Evolutionary conservation across 2,888 invertebrate genomes (phyloP), one percentile per base, ranked within the genome.

Genomic region (Pherbina coryleti): DNA sequence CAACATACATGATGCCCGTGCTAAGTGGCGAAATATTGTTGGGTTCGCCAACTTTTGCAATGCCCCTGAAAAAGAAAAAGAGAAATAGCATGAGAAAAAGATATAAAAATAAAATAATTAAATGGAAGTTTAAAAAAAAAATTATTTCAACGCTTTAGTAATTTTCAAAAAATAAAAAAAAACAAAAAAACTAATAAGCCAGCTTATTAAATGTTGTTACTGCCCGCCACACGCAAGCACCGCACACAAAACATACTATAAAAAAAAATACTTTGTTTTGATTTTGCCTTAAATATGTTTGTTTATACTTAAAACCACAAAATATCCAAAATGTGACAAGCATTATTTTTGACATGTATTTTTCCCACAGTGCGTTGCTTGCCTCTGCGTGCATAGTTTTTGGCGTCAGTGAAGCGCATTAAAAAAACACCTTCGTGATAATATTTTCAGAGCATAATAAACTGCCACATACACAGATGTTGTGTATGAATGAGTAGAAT

Each of bases 11-110:
- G 75, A 95, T 93, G 31, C 95, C 94, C 11, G 95, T 94, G 79
- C 94, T 93, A 86, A 95, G 91, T 74, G 96, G 96, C 82, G 97
- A 93, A 83, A 97, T 92, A 90, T 97, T 97, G 89, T 97, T 97
- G 82, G 97, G 96, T 89, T 97, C 97, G 78, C 97, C 97, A 57
- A 96, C 96, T 92, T 97, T 97, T 80, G 97, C 97, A 85, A 98
- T 95, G 77, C 97, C 97, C 98, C 98, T 98, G 92, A 75, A 84
- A 84, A 80, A 75, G 77, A 60, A 79, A 78, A 57, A 76, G 34
- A 79, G 75, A 67, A 25, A 77, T 49, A 55, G 44, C 37, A 51
- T 55, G 28, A 77, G 55, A 37, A 25, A 53, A 11, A 66, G 67
- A 64, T 62, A 78, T 75, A 80, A 74, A 76, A 79, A 80, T 69